Conservation (phyloP, 2,797 vertebrate genomes). For the Cirrhinus mrigala region DNA sequence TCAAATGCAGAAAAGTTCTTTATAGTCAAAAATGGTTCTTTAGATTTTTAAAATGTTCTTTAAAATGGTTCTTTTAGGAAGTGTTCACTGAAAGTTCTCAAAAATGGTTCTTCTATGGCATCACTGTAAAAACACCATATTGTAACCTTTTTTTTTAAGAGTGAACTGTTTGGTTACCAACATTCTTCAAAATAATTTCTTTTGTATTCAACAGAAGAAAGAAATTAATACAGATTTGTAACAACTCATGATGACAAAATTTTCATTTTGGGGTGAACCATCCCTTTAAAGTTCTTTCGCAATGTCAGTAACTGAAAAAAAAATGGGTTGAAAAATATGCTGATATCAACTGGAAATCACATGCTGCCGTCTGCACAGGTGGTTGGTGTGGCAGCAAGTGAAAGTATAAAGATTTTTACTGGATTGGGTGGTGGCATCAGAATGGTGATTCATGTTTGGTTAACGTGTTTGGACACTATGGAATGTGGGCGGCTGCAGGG, state of each 20-base stretch:
- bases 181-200: no score
- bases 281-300: background rate
- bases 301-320: slow-evolving; percentile 20
- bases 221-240: no score
- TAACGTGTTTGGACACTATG: slow-evolving; percentile 83
- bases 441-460: slow-evolving; percentile 81
- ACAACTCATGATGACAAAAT: background rate
- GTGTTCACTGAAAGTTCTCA: no score
- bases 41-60: no score
- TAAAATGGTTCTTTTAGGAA: no score
- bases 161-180: no score
- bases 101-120: no score
- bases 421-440: slow-evolving; percentile 72
- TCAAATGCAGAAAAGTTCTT: no score
- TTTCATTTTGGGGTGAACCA: background rate
- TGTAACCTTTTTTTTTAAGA: no score
- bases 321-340: slow-evolving; percentile 26
- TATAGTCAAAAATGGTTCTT: no score
- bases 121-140: no score
- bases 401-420: slow-evolving; percentile 78
- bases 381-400: slow-evolving; percentile 80
- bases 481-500: slow-evolving; percentile 79
- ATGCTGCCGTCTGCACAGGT: slow-evolving; percentile 73
- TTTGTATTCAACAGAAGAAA: no score
- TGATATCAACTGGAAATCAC: slow-evolving; percentile 44